These are phyloP conservation scores for Sphinx pinastri DNA, from an alignment of 2,888 invertebrate species.

Conservation along the genomic window DNA sequence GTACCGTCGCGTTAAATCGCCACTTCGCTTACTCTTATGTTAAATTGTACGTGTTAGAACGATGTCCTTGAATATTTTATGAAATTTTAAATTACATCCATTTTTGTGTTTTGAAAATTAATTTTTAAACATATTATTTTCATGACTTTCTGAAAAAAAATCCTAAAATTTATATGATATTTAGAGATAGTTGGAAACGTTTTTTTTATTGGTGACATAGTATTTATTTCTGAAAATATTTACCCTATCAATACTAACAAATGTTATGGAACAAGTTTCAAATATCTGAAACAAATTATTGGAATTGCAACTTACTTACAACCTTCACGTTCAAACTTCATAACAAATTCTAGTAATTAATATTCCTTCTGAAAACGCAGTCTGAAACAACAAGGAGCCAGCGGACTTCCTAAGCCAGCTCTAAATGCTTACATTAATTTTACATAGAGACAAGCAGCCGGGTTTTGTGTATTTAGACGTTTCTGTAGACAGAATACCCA, in stretches of 20 bases:
- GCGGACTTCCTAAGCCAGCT: slow-evolving; percentile 26
- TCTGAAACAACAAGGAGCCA: slow-evolving; percentile 33
- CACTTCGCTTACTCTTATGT: slow-evolving; percentile 23
- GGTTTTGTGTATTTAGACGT: slow-evolving; percentile 5
- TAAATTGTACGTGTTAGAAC: slow-evolving; percentile 7
- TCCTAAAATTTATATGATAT: neutral
- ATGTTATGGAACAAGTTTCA: neutral
- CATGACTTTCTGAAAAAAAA: neutral
- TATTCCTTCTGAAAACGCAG: slow-evolving; percentile 35
- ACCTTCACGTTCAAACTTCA: neutral
- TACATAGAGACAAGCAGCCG: neutral
- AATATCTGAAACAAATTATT: neutral
- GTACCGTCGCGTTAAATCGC: slow-evolving; percentile 40
- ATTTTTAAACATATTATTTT: too few relatives aligned
- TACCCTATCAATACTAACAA: too few relatives aligned
- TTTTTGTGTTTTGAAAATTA: neutral
- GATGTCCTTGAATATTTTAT: neutral
- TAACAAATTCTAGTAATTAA: slow-evolving; percentile 34
- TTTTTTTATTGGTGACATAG: too few relatives aligned
- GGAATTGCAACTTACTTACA: neutral
- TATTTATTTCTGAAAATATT: too few relatives aligned
- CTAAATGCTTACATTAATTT: slow-evolving; percentile 7
- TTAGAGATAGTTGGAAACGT: too few relatives aligned
- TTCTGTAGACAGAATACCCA: neutral
- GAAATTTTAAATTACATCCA: neutral